A percentile compares a stretch with the other conserved stretches of the same genome.
Conservation (phyloP, 1,140 invertebrate genomes). For the Xylocopa sonorina region DNA sequence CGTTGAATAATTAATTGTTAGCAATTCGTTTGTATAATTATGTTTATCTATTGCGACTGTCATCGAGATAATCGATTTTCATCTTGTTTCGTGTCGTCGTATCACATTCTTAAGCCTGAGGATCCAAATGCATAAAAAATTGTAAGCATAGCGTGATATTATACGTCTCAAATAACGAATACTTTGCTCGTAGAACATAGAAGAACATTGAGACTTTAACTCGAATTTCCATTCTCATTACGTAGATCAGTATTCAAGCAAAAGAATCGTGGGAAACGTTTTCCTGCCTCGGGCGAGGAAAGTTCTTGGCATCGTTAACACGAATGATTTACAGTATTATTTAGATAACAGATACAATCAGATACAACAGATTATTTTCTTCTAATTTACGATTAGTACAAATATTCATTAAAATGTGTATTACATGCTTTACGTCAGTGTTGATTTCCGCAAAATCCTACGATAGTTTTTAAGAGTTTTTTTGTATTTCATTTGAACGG, state of each 20-base stretch:
- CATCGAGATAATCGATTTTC: conserved; percentile 19
- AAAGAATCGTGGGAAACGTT: background rate
- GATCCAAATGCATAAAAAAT: too few species aligned
- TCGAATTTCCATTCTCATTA: background rate
- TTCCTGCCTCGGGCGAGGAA: background rate
- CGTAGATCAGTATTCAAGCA: background rate
- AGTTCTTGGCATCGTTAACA: background rate
- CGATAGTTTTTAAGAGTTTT: background rate
- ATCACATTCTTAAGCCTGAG: too few species aligned
- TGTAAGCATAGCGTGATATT: too few species aligned
- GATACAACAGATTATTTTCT: too few species aligned
- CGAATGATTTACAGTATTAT: conserved; percentile 27
- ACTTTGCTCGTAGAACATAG: background rate
- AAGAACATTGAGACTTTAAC: background rate
- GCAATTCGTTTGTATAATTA: conserved; percentile 18
- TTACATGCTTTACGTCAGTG: background rate
- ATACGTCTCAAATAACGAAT: conserved; percentile 14
- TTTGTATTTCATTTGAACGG: background rate
- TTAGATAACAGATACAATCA: background rate
- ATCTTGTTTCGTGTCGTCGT: conserved; percentile 22
- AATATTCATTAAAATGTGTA: background rate
- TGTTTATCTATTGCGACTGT: conserved; percentile 9
- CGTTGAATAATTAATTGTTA: conserved; percentile 42
- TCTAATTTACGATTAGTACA: background rate
- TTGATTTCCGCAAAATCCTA: background rate